Percentiles rank a stretch among this genome's conserved stretches.
Conservation (phyloP, 2,797 vertebrate genomes). For the Ctenochaetus hawaiiensis region DNA sequence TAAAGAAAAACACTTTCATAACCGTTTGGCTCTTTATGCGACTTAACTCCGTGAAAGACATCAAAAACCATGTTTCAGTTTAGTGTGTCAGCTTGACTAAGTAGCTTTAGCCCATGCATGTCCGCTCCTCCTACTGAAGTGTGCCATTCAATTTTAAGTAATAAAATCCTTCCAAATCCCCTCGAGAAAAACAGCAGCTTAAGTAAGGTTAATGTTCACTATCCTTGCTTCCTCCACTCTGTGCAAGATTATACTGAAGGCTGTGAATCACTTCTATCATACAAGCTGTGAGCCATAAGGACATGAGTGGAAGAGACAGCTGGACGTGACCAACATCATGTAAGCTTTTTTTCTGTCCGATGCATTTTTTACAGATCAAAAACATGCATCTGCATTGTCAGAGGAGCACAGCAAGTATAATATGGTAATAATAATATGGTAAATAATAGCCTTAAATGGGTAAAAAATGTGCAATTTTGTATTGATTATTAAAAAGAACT, state of each 20-base stretch:
- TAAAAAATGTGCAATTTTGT: not conserved
- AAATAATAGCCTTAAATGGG: not conserved
- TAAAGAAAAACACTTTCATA: constrained; percentile 16
- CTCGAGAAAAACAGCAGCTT: constrained; percentile 72
- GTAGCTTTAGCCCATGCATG: constrained; percentile 65
- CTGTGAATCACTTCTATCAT: constrained; percentile 47
- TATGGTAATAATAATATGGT: not conserved
- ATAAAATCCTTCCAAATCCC: constrained; percentile 74
- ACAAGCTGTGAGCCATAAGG: constrained; percentile 36
- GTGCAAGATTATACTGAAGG: constrained; percentile 57
- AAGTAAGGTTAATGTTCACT: constrained; percentile 69
- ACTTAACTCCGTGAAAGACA: constrained; percentile 49
- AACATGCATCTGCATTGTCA: constrained; percentile 1
- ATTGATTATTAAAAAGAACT: not conserved
- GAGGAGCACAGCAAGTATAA: not conserved
- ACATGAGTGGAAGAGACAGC: constrained; percentile 37
- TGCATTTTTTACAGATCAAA: not conserved
- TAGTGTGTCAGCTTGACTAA: constrained; percentile 58
- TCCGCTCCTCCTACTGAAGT: constrained; percentile 70
- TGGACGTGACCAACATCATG: constrained; percentile 25
- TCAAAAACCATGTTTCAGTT: constrained; percentile 42
- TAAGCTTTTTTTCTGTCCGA: constrained; percentile 17
- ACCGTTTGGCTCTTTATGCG: constrained; percentile 23
- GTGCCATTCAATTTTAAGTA: constrained; percentile 61
- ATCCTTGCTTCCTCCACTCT: constrained; percentile 52